Evolutionary conservation across 2,888 invertebrate species (phyloP).

Genomic region (Euproctis similis): DNA sequence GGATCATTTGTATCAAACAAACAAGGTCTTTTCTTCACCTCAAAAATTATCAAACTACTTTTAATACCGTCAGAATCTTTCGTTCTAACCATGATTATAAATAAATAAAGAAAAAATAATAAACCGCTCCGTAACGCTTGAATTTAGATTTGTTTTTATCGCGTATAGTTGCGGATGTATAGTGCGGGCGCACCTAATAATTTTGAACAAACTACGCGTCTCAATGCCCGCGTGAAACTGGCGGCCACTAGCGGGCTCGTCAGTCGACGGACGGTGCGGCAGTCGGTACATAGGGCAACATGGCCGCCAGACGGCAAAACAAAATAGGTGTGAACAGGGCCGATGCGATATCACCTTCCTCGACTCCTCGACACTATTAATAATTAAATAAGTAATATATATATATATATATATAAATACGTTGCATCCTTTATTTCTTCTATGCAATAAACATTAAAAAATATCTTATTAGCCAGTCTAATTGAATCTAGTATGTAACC

Average conservation of each 20-base stretch:
- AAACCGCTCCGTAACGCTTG: slow-evolving; percentile 6
- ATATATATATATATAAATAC: too few relatives aligned
- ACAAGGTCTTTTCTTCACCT: slow-evolving; percentile 61
- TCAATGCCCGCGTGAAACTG: slow-evolving; percentile 66
- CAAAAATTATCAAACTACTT: slow-evolving; percentile 54
- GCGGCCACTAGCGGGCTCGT: slow-evolving; percentile 57
- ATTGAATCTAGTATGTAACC: too few relatives aligned
- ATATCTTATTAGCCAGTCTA: too few relatives aligned
- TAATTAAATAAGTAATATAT: too few relatives aligned
- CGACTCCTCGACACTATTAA: too few relatives aligned
- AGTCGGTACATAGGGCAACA: slow-evolving; percentile 51
- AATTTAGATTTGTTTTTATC: slow-evolving; percentile 19
- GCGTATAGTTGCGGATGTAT: slow-evolving; percentile 33
- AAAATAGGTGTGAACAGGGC: slow-evolving; percentile 53
- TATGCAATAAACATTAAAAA: too few relatives aligned
- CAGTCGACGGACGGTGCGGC: slow-evolving; percentile 35
- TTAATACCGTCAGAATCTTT: slow-evolving; percentile 62
- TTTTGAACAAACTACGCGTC: slow-evolving; percentile 44
- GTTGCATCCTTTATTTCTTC: too few relatives aligned
- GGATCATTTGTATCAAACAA: slow-evolving; percentile 60
- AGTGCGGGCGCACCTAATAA: slow-evolving; percentile 26
- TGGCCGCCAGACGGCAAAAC: slow-evolving; percentile 54
- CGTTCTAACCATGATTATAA: slow-evolving; percentile 49
- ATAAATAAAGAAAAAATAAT: slow-evolving; percentile 13
- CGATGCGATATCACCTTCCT: slow-evolving; percentile 53